Evolutionary conservation across 2,797 vertebrate genomes (phyloP).

Genomic region (Protosalanx chinensis): DNA sequence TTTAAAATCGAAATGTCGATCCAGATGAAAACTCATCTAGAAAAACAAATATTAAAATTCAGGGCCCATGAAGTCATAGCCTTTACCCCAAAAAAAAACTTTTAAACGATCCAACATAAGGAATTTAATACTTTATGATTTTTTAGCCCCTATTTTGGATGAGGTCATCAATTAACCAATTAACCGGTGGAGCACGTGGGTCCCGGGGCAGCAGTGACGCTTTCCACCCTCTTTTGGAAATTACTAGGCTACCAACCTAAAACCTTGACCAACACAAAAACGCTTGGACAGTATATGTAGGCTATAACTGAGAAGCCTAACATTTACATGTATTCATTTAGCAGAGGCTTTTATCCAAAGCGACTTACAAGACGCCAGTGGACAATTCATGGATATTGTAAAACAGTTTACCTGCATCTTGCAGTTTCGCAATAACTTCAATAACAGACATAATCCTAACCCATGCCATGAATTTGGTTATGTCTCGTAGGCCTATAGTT

Average conservation of each 20-base stretch:
- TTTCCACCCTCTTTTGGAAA: constrained; percentile 15
- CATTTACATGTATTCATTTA: too few relatives aligned
- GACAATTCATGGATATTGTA: too few relatives aligned
- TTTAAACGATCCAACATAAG: neutral
- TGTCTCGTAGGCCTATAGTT: too few relatives aligned
- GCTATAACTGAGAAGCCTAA: neutral
- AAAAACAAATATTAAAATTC: neutral
- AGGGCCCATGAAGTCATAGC: neutral
- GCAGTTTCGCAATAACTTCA: too few relatives aligned
- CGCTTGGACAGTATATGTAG: neutral
- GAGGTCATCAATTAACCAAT: constrained; percentile 26
- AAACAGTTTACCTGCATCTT: too few relatives aligned
- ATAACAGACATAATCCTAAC: too few relatives aligned
- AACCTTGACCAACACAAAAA: neutral
- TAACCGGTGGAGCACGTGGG: constrained; percentile 64
- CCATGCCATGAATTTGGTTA: too few relatives aligned
- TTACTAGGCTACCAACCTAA: neutral
- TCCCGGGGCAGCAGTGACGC: constrained; percentile 53
- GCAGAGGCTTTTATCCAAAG: too few relatives aligned
- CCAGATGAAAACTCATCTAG: neutral
- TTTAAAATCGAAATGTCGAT: neutral
- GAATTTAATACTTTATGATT: neutral
- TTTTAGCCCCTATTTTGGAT: constrained; percentile 7
- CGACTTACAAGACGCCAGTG: neutral
- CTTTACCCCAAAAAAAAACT: neutral